These are phyloP conservation scores for Agrenia bidenticulata DNA, from an alignment of 2,888 invertebrate species.

Conservation along the genomic window DNA sequence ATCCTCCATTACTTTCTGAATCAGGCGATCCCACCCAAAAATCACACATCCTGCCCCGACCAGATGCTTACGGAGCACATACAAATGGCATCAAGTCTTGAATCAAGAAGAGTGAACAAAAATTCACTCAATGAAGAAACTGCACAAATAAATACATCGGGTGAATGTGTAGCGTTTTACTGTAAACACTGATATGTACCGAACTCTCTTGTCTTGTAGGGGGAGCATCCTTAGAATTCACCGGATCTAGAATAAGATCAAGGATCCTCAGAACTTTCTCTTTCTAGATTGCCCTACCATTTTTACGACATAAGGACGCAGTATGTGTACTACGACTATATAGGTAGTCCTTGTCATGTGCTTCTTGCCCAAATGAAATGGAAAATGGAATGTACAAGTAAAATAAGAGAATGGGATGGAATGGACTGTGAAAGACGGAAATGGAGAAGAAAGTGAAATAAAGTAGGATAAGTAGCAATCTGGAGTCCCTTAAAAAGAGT, in stretches of 20 bases:
- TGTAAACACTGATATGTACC: too few relatives aligned
- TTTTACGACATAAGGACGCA: too few relatives aligned
- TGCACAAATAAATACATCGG: too few relatives aligned
- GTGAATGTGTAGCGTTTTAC: too few relatives aligned
- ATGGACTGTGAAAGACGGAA: conserved; percentile 26
- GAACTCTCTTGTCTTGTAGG: too few relatives aligned
- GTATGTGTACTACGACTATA: too few relatives aligned
- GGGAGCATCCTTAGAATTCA: too few relatives aligned
- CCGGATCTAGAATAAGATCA: too few relatives aligned
- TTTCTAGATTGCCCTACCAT: too few relatives aligned
- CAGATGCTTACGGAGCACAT: conserved; percentile 14
- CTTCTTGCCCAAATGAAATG: conserved; percentile 11
- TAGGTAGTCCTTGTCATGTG: too few relatives aligned
- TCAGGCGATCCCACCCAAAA: conserved; percentile 15
- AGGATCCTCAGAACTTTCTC: too few relatives aligned
- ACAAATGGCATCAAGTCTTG: conserved; percentile 13
- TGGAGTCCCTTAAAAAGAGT: conserved; percentile 15
- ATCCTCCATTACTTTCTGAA: conserved; percentile 17
- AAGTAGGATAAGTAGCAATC: conserved; percentile 16
- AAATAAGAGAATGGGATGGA: conserved; percentile 21
- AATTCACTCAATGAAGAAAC: conserved; percentile 15
- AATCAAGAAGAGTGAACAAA: conserved; percentile 1
- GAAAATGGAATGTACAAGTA: conserved; percentile 24
- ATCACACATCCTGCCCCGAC: conserved; percentile 18
- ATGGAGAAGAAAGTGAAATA: conserved; percentile 23